A percentile compares a stretch with the other conserved stretches of the same genome.
Conservation (phyloP, 2,113 vertebrate genomes). For the Porphyrio hochstetteri region DNA sequence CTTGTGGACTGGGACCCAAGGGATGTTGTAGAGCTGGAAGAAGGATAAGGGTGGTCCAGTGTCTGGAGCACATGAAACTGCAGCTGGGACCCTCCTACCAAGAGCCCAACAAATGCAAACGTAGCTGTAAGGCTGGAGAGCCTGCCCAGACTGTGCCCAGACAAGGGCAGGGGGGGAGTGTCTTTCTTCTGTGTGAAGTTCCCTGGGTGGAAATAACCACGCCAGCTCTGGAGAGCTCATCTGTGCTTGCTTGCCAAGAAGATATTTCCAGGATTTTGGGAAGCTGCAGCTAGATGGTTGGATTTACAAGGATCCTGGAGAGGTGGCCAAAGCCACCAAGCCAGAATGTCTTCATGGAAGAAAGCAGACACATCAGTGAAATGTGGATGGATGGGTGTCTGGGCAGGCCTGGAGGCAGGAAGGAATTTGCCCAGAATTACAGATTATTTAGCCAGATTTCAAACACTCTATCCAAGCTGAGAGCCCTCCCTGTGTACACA, state of each 20-base stretch:
- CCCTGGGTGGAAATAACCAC: constrained; percentile 31
- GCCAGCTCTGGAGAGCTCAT: neutral
- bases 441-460: constrained; percentile 11
- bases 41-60: neutral
- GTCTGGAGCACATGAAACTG: neutral
- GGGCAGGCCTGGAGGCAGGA: neutral
- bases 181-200: constrained; percentile 3
- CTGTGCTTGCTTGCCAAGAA: constrained; percentile 30
- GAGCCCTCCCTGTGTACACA: neutral
- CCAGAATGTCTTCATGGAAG: constrained; percentile 38
- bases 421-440: constrained; percentile 10
- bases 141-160: neutral
- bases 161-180: neutral
- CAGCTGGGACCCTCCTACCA: neutral
- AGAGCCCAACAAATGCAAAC: neutral
- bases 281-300: constrained; percentile 27
- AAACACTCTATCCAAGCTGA: neutral
- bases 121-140: neutral
- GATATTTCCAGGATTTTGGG: constrained; percentile 56
- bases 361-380: neutral
- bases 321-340: constrained; percentile 33
- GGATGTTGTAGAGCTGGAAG: neutral
- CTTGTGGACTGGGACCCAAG: neutral
- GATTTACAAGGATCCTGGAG: neutral
- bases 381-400: neutral